Conservation (phyloP, 1,140 invertebrate species). For the Euglossa dilemma region DNA sequence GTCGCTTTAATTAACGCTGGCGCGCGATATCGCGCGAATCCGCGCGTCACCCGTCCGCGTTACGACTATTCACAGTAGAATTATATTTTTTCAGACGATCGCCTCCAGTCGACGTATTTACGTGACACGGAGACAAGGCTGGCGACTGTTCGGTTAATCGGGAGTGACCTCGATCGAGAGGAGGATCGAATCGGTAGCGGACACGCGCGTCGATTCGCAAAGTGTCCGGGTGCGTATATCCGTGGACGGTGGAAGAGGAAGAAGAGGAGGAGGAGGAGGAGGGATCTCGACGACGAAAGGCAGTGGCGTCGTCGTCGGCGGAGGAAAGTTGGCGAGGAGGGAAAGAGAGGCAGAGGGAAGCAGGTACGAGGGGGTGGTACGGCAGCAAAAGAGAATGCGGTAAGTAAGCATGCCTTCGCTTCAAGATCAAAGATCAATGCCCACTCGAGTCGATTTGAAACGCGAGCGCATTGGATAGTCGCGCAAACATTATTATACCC, state of each 20-base stretch:
- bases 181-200: neutral
- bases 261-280: neutral
- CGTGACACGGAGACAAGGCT: neutral
- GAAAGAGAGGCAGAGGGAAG: neutral
- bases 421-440: constrained; percentile 71
- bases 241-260: neutral
- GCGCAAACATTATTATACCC: constrained; percentile 71
- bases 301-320: neutral
- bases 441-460: constrained; percentile 69
- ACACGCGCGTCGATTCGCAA: neutral
- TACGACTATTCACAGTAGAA: neutral
- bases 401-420: constrained; percentile 58
- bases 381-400: constrained; percentile 55
- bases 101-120: neutral
- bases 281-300: constrained; percentile 25
- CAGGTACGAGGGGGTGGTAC: constrained; percentile 35
- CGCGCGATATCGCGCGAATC: neutral
- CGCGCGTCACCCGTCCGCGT: neutral
- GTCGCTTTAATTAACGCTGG: neutral
- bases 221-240: neutral
- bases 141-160: neutral
- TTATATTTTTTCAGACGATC: neutral
- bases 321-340: neutral
- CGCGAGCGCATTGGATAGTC: constrained; percentile 65
- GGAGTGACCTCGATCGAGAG: neutral